Conservation (phyloP, 1,140 invertebrate genomes). For the Holotrichia oblita region DNA sequence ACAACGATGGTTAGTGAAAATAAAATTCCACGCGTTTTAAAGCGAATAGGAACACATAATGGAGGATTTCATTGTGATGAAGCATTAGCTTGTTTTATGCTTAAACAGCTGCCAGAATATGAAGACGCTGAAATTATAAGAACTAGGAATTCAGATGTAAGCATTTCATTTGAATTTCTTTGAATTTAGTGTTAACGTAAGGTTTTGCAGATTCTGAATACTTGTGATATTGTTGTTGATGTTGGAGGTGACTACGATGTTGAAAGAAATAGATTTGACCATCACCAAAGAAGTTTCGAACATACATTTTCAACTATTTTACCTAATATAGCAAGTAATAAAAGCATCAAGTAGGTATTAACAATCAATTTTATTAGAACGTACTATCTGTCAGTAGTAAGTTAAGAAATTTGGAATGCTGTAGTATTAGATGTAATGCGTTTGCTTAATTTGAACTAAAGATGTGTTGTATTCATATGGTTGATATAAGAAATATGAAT, state of each 20-base stretch:
- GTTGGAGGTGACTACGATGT: constrained; percentile 92
- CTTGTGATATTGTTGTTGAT: constrained; percentile 96
- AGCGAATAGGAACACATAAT: constrained; percentile 80
- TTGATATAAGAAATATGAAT: no score
- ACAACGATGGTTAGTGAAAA: constrained; percentile 55
- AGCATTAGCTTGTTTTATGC: constrained; percentile 90
- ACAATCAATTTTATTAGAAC: background rate
- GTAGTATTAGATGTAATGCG: no score
- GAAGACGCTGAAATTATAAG: constrained; percentile 85
- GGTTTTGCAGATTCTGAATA: constrained; percentile 68
- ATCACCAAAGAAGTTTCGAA: constrained; percentile 86
- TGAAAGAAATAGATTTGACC: constrained; percentile 84
- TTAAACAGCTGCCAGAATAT: constrained; percentile 84
- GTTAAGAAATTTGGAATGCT: no score
- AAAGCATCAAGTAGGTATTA: constrained; percentile 55
- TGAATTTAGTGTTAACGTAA: background rate
- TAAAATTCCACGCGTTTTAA: constrained; percentile 52
- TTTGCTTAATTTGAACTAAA: no score
- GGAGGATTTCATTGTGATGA: constrained; percentile 97
- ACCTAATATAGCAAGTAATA: constrained; percentile 62
- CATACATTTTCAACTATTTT: constrained; percentile 68
- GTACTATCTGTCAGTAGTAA: background rate
- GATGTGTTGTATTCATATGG: no score
- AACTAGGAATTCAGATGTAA: constrained; percentile 64
- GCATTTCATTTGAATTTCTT: background rate